Base-by-base conservation (phyloP, 2,113 vertebrate species). In the Tragelaphus scriptus region DNA sequence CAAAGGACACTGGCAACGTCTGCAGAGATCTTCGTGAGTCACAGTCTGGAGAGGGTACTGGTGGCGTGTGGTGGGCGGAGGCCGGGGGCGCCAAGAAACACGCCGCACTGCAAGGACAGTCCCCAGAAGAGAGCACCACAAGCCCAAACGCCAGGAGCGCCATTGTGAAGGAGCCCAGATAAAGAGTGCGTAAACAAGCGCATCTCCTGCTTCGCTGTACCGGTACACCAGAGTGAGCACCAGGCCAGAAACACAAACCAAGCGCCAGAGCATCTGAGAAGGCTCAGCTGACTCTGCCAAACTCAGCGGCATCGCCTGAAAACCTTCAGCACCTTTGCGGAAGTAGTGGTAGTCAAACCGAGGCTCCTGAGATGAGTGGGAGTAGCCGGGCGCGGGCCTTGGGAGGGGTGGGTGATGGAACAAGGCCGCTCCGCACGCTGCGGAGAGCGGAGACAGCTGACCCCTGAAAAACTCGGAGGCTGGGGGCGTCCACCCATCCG, bases 381-480 rank as follows among this genome's bases (percentile, higher is more conserved):
- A 40, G n/a, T 13, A 58, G 86, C 21, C 25, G 36, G 32, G n/a
- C 0, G 1, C 11, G 1, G 1, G 10, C 9, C 44, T 47, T 28
- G 12, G 23, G 12, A 2, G 13, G 9, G 30, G 10, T 19, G 49
- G 79, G 2, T 1, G 40, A 81, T 1, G 49, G 49, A 13, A 10
- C 44, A 32, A 32, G 7, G 85, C 5, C 15, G 30, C 25, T 53
- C 44, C 12, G 13, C 82, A 26, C 9, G 26, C 30, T 36, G 16
- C 53, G 56, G 14, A 65, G 0, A 65, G 49, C 12, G 49, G 55
- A 75, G 9, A n/a, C 30, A 4, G 49, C 10, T 21, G 30, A 4
- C 30, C 16, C 79, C 23, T 6, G 17, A n/a, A 23, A 53, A 12
- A n/a, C 49, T 32, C 17, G 17, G 79, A 21, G 30, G 30, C 32